These are phyloP conservation scores for Drosophila lacteicornis DNA, from an alignment of 1,140 invertebrate genomes.

Conservation along the genomic window DNA sequence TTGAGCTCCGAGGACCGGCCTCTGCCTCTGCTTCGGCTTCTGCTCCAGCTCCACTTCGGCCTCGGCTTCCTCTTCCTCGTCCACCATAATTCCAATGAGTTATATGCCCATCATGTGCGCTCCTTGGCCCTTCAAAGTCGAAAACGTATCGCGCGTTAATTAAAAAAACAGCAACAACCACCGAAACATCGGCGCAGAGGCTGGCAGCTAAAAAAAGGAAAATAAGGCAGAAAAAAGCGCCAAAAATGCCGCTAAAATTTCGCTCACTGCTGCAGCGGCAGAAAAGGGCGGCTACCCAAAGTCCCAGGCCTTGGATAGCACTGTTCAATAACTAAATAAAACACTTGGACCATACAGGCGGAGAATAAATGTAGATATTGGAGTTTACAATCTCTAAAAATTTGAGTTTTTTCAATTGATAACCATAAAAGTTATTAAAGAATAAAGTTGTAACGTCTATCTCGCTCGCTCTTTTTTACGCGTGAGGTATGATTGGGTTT, in stretches of 20 bases:
- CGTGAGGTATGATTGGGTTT: too few species aligned
- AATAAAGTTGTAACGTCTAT: too few species aligned
- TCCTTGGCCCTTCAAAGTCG: constrained; percentile 69
- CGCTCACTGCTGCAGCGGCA: constrained; percentile 20
- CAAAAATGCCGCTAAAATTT: constrained; percentile 81
- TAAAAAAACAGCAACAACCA: constrained; percentile 67
- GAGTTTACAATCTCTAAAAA: not conserved
- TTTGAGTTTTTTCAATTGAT: too few species aligned
- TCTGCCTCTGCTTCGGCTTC: constrained; percentile 14
- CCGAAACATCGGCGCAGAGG: constrained; percentile 25
- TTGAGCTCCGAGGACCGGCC: constrained; percentile 17
- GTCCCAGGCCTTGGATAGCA: constrained; percentile 34
- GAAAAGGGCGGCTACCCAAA: constrained; percentile 53
- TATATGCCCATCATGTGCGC: constrained; percentile 77
- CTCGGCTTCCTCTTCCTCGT: constrained; percentile 13
- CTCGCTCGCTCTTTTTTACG: too few species aligned
- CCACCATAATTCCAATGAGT: constrained; percentile 78
- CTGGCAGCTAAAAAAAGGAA: constrained; percentile 11
- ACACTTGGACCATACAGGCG: constrained; percentile 53
- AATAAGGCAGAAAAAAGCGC: constrained; percentile 67
- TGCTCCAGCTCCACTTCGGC: constrained; percentile 19
- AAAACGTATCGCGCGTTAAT: constrained; percentile 81
- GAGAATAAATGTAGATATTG: not conserved
- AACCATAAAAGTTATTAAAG: too few species aligned
- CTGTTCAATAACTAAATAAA: constrained; percentile 82